Evolutionary conservation across 1,140 invertebrate genomes (phyloP).

Genomic region (Conopomorpha cramerella): DNA sequence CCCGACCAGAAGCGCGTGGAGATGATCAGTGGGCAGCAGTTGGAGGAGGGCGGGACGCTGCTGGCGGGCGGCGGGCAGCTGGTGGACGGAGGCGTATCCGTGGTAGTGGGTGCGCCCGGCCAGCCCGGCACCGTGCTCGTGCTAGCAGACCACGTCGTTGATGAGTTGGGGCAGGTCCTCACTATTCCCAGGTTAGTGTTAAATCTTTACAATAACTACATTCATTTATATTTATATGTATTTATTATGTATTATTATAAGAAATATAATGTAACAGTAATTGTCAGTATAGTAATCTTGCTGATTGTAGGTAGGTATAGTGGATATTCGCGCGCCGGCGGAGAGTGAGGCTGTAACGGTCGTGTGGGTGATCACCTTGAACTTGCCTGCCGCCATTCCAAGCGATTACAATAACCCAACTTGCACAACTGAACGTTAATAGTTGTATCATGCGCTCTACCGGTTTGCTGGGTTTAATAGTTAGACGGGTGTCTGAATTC

Average conservation of each 20-base stretch:
- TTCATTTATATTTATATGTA: too few species aligned
- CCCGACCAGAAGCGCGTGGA: slow-evolving; percentile 58
- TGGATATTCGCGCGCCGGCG: too few species aligned
- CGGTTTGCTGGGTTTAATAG: not conserved
- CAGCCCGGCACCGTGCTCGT: slow-evolving; percentile 50
- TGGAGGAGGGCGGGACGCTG: slow-evolving; percentile 45
- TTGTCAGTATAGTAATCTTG: too few species aligned
- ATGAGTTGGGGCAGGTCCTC: slow-evolving; percentile 56
- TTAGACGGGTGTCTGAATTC: not conserved
- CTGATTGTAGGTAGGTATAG: too few species aligned
- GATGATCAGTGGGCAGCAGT: slow-evolving; percentile 57
- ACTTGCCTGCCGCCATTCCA: too few species aligned
- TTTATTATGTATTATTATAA: too few species aligned
- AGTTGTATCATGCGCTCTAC: not conserved
- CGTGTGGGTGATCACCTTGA: slow-evolving; percentile 48
- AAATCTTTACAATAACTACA: not conserved
- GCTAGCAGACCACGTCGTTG: slow-evolving; percentile 46
- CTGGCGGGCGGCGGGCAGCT: slow-evolving; percentile 37
- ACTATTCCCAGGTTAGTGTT: slow-evolving; percentile 50
- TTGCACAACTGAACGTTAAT: too few species aligned
- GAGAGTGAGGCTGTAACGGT: slow-evolving; percentile 39
- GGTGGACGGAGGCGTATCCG: slow-evolving; percentile 49
- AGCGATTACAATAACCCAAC: too few species aligned
- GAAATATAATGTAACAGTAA: too few species aligned
- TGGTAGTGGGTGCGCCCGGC: slow-evolving; percentile 48